phyloP scores from a whole-genome alignment of 1,140 invertebrate genomes.

The Holotrichia oblita region DNA sequence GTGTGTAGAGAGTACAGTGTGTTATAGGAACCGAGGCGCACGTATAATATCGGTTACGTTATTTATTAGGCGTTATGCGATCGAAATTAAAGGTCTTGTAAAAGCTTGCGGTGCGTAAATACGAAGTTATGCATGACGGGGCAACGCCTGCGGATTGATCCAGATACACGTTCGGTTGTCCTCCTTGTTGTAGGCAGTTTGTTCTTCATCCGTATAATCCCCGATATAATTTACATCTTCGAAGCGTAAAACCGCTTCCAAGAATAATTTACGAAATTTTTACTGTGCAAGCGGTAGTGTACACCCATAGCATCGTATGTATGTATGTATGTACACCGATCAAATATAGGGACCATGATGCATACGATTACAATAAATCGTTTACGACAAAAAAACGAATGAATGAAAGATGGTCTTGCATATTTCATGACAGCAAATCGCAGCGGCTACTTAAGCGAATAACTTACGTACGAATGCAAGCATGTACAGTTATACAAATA shows the following conservation, averaged over 20 bases:
- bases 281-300: not conserved
- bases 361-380: slow-evolving; percentile 1
- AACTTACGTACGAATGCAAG: not conserved
- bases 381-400: not conserved
- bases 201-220: too few relatives aligned
- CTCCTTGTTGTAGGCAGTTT: not conserved
- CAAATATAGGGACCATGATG: not conserved
- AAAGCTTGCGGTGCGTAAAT: slow-evolving; percentile 13
- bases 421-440: slow-evolving; percentile 8
- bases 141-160: slow-evolving; percentile 6
- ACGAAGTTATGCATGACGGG: slow-evolving; percentile 11
- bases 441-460: not conserved
- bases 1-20: not conserved
- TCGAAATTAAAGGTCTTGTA: slow-evolving; percentile 35
- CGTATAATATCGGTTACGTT: slow-evolving; percentile 36
- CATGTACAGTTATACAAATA: not conserved
- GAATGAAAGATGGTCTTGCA: not conserved
- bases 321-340: not conserved
- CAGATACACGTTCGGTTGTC: too few relatives aligned
- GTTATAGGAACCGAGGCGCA: not conserved
- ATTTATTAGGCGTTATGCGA: slow-evolving; percentile 35
- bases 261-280: too few relatives aligned
- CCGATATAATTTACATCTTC: too few relatives aligned
- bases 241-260: too few relatives aligned
- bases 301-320: not conserved